Base-by-base conservation (phyloP, 1,140 invertebrate species). In the Mycetomoellerius zeteki region DNA sequence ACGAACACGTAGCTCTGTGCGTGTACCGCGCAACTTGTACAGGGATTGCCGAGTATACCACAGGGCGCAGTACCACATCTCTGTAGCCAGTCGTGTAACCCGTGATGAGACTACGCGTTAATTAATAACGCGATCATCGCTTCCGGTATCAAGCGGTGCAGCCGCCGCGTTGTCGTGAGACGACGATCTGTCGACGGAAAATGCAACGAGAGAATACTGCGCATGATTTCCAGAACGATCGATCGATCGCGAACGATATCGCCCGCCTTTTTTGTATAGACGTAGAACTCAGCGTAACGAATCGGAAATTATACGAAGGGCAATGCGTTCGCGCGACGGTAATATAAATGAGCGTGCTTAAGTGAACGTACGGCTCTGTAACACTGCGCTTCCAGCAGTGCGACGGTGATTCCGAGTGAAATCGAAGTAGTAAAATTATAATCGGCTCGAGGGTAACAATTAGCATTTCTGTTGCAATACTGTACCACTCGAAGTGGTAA, bases 81-180 rank as follows among this genome's bases (percentile, higher is more conserved):
- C 78, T 73, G 82, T 69, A 62, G 54, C 69, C 64, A 37, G 82
- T 27, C 71, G 73, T 77, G 72, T 85, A 76, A 52, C 72, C 56
- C 56, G 72, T 75, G 82, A 85, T 85, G 73, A 77, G 56, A 85
- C 71, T 47, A 43, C 82, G 82, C 72, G 89, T 93, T 91, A 92
- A 92, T 92, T 92, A 82, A 93, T 92, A 92, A 91, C 89, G 89
- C 93, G 91, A 90, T 93, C 92, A 91, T 65, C 81, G 89, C 87
- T 88, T 87, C 89, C 90, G 82, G 82, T 77, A 77, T 76, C 72
- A 78, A 77, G 37, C 88, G 90, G 88, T 90, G 71, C 52, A 50
- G 14, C 56, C 2, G 5, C 10, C 75, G 56, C 54, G 14, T 16
- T 37, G 12, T n/a, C 30, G 62, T 67, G 50, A 54, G 52, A 72